These are phyloP conservation scores for Galerucella calmariensis DNA, from an alignment of 2,888 invertebrate species.

Conservation along the genomic window DNA sequence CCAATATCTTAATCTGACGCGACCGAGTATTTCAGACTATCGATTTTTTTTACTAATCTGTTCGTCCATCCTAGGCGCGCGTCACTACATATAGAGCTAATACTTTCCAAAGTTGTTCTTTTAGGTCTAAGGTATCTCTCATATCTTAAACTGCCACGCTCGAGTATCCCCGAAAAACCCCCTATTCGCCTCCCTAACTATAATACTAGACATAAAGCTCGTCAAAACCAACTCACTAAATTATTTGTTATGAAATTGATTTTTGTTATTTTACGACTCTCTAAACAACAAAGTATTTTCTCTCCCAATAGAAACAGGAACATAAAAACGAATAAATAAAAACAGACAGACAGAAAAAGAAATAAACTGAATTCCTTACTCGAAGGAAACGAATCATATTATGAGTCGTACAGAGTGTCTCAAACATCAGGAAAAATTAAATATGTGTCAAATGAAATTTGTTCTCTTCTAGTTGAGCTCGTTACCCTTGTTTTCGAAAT, in stretches of 20 bases:
- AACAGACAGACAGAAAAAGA: neutral
- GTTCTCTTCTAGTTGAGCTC: too few species aligned
- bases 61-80: too few species aligned
- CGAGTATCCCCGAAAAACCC: too few species aligned
- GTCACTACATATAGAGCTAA: too few species aligned
- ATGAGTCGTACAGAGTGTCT: neutral
- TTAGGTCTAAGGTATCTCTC: too few species aligned
- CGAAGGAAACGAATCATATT: conserved; percentile 1
- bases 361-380: conserved; percentile 2
- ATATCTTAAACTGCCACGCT: too few species aligned
- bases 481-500: too few species aligned
- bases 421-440: neutral
- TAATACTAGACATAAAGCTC: neutral
- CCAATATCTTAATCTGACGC: too few species aligned
- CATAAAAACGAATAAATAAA: neutral
- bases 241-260: neutral
- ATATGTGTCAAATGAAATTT: neutral
- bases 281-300: neutral
- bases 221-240: neutral
- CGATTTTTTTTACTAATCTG: too few species aligned
- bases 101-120: too few species aligned
- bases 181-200: too few species aligned
- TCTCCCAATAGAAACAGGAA: neutral
- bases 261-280: neutral
- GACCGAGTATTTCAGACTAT: too few species aligned